These are phyloP conservation scores for Promerops cafer DNA, from an alignment of 2,113 vertebrate genomes.

Conservation along the genomic window DNA sequence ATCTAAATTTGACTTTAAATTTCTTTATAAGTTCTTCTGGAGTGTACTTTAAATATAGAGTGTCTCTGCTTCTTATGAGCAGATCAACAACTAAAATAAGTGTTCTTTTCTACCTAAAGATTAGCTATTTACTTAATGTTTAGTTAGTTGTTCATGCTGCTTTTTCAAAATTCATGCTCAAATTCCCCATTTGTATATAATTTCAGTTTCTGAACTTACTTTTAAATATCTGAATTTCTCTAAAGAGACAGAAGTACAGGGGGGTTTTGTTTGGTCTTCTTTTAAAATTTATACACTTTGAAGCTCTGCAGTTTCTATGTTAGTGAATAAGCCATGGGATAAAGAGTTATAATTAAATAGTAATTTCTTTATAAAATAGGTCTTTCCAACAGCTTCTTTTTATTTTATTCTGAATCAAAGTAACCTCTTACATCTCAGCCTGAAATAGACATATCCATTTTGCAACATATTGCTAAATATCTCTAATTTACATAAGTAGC, in stretches of 20 bases:
- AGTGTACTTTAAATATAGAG: neutral
- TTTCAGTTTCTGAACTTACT: slow-evolving; percentile 31
- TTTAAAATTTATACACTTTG: neutral
- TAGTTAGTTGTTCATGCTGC: neutral
- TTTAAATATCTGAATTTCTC: slow-evolving; percentile 14
- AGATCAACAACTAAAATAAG: slow-evolving; percentile 27
- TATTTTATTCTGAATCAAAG: slow-evolving; percentile 18
- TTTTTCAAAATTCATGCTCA: neutral
- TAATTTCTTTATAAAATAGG: slow-evolving; percentile 16
- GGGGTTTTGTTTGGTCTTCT: neutral
- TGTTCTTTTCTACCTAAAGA: neutral
- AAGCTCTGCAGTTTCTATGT: neutral
- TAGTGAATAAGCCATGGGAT: neutral
- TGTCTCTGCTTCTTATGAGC: neutral
- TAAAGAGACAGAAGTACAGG: slow-evolving; percentile 3
- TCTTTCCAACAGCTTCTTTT: neutral
- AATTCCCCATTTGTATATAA: neutral
- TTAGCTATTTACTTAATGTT: neutral
- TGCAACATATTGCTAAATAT: slow-evolving; percentile 28
- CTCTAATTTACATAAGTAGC: slow-evolving; percentile 32
- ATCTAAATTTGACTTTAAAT: neutral
- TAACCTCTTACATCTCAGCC: slow-evolving; percentile 29
- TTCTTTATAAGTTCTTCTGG: neutral
- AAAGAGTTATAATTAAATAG: slow-evolving; percentile 34
- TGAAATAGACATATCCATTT: slow-evolving; percentile 32